Evolutionary conservation across 2,113 vertebrate species (phyloP).

Genomic region (Spilogale gracilis): DNA sequence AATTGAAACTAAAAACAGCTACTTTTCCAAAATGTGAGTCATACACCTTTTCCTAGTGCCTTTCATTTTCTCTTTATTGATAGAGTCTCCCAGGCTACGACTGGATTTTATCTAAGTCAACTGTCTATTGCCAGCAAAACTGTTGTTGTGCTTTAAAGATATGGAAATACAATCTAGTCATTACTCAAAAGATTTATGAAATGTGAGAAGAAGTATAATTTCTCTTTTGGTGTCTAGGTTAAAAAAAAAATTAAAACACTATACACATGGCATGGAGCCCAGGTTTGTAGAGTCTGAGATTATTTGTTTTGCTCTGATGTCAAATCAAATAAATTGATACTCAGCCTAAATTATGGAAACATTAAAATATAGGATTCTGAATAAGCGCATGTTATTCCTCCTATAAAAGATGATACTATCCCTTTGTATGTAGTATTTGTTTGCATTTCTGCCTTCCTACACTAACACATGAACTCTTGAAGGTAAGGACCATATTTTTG

Average conservation of each 20-base stretch:
- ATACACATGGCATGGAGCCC: not conserved
- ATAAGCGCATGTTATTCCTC: not conserved
- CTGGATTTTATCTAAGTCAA: constrained; percentile 55
- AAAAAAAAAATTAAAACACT: not conserved
- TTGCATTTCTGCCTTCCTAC: not conserved
- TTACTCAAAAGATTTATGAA: constrained; percentile 55
- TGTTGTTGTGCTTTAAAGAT: constrained; percentile 39
- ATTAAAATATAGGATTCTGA: constrained; percentile 28
- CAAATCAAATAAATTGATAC: constrained; percentile 56
- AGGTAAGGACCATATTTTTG: not conserved
- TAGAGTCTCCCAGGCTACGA: constrained; percentile 37
- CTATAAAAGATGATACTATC: not conserved
- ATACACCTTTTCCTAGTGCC: constrained; percentile 54
- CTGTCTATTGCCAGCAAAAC: constrained; percentile 27
- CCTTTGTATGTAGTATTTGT: not conserved
- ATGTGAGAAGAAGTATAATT: constrained; percentile 4
- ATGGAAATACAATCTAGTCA: constrained; percentile 12
- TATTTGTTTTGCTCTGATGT: not conserved
- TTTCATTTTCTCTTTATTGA: constrained; percentile 76
- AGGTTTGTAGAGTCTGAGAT: not conserved
- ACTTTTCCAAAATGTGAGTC: constrained; percentile 76
- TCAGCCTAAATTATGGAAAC: constrained; percentile 18
- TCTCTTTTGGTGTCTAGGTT: not conserved
- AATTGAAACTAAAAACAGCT: constrained; percentile 81
- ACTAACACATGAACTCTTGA: not conserved